Conservation (phyloP, 2,888 invertebrate genomes). For the Drosophila monieri region DNA sequence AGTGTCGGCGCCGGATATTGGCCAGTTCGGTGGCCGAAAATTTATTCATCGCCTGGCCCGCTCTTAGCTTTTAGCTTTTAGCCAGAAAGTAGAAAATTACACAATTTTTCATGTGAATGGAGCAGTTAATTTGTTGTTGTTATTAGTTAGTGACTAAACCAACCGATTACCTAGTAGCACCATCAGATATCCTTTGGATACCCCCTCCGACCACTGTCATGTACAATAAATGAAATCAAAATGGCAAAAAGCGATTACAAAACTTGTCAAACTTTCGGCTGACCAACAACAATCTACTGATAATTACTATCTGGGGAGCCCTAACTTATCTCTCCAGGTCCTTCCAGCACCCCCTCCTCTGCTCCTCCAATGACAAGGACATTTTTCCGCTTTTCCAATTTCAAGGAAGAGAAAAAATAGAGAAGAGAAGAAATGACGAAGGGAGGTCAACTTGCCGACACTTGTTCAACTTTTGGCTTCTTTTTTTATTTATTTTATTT, state of each 20-base stretch:
- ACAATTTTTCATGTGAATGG: conserved; percentile 19
- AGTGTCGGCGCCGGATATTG: conserved; percentile 43
- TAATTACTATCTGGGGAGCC: conserved; percentile 79
- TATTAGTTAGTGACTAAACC: too few relatives aligned
- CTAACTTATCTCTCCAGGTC: conserved; percentile 59
- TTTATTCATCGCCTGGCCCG: conserved; percentile 15
- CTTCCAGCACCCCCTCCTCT: conserved; percentile 1
- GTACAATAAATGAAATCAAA: conserved; percentile 75
- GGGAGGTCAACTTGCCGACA: conserved; percentile 41
- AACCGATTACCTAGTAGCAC: too few relatives aligned
- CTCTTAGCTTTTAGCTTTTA: neutral
- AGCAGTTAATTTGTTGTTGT: conserved; percentile 18
- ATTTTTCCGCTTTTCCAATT: conserved; percentile 6
- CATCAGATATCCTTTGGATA: too few relatives aligned
- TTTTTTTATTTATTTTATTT: conserved; percentile 6
- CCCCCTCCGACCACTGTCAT: conserved; percentile 58
- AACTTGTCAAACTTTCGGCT: conserved; percentile 70
- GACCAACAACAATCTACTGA: conserved; percentile 74
- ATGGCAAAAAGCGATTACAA: conserved; percentile 74
- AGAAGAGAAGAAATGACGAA: neutral
- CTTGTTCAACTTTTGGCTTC: conserved; percentile 45
- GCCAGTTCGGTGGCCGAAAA: conserved; percentile 33
- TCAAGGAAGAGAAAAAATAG: neutral
- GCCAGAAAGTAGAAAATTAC: conserved; percentile 9
- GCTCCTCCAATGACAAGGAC: conserved; percentile 21